phyloP scores from a whole-genome alignment of 1,140 invertebrate species.

The Coelopa frigida region DNA sequence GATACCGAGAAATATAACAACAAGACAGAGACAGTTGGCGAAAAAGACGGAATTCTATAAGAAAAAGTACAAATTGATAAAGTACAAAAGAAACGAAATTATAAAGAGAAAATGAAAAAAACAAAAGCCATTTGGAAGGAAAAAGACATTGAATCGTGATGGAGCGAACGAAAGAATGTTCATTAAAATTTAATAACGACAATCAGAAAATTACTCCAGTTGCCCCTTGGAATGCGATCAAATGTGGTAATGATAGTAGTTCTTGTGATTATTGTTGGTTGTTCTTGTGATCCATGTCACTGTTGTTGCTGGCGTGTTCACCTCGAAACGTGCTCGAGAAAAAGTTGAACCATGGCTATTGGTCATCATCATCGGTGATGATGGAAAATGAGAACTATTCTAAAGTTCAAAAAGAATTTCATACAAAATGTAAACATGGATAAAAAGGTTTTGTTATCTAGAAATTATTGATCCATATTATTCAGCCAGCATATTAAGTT shows the following conservation, averaged over 20 bases:
- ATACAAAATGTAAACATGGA: too few relatives aligned
- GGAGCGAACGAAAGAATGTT: neutral
- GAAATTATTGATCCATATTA: too few relatives aligned
- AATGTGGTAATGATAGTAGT: neutral
- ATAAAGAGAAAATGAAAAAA: neutral
- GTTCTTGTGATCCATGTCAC: too few relatives aligned
- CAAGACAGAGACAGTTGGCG: neutral
- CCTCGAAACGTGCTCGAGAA: too few relatives aligned
- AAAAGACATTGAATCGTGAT: neutral
- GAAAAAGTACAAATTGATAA: neutral
- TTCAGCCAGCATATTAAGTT: too few relatives aligned
- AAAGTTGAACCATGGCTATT: too few relatives aligned
- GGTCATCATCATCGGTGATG: too few relatives aligned
- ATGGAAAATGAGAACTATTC: too few relatives aligned
- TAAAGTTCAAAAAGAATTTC: too few relatives aligned
- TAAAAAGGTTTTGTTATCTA: too few relatives aligned
- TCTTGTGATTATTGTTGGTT: neutral
- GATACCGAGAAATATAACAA: neutral
- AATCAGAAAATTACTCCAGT: neutral
- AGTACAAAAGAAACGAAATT: neutral
- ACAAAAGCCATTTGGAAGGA: neutral
- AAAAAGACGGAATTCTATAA: neutral
- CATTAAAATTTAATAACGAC: neutral
- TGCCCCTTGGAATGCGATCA: neutral
- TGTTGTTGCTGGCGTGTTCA: too few relatives aligned